Evolutionary conservation across 2,113 vertebrate species (phyloP), one percentile per base, ranked within the genome.

Genomic region (Sceloporus undulatus): DNA sequence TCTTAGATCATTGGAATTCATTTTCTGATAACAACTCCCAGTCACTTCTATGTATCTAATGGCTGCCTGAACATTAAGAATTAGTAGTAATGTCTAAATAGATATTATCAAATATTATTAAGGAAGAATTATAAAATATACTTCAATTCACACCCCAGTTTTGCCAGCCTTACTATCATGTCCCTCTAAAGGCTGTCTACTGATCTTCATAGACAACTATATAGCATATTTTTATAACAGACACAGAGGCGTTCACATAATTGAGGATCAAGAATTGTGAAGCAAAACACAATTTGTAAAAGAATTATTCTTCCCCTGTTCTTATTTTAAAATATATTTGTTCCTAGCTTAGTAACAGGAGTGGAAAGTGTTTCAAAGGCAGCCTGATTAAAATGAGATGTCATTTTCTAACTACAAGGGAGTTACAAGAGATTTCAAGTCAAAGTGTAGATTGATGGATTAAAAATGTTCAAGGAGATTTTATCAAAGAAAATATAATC

Each of bases 41-140:
- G 87, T 83, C 88, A 85, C 56, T 79, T 11, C 40, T 27, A 90
- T 68, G 18, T 85, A 85, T 92, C 92, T 94, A 93, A 94, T 59
- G 14, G 88, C 92, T 88, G 78, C 52, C 90, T 84, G 81, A 86
- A 91, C 81, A 56, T 91, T 84, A 92, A 90, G 88, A 90, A 91
- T 94, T 83, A 82, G 90, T 92, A 89, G 74, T 89, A 82, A 79
- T 91, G 78, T 85, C 87, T 54, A 66, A 68, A 89, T n/a, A 84
- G 93, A 89, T 86, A 86, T 88, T 93, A 92, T 91, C 88, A 92
- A 91, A 77, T 90, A 89, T 94, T 92, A 84, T 90, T 92, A 91
- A 93, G 78, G 59, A 7, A 48, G 48, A 86, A 80, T 70, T 84
- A 82, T 92, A 91, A 87, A 92, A n/a, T 7, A 48, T 48, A 80